Evolutionary conservation across 2,888 invertebrate genomes (phyloP).

Genomic region (Sphaerophoria rueppellii): DNA sequence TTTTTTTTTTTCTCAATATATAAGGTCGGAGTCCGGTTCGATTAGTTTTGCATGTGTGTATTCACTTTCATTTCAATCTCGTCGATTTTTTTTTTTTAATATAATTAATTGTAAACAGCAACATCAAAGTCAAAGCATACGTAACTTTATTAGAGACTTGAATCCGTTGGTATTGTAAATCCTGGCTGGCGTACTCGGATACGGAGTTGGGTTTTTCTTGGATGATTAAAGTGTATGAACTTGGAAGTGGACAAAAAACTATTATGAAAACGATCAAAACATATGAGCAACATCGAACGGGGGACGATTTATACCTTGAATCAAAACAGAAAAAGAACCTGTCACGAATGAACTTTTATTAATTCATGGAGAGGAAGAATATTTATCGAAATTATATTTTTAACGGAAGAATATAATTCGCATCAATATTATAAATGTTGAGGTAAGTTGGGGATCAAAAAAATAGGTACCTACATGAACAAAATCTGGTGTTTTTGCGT

Average conservation of each 20-base stretch:
- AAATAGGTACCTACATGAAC: too few species aligned
- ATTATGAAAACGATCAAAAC: slow-evolving; percentile 8
- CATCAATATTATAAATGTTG: too few species aligned
- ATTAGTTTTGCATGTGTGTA: neutral
- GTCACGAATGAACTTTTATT: neutral
- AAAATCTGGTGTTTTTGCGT: too few species aligned
- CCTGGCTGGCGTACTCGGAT: too few species aligned
- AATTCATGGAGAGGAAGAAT: neutral
- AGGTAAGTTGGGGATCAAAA: too few species aligned
- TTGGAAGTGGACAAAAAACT: neutral
- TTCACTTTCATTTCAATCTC: neutral
- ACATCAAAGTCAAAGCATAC: neutral
- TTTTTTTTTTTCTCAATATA: slow-evolving; percentile 15
- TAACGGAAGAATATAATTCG: too few species aligned
- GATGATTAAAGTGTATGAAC: neutral
- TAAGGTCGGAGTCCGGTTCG: neutral
- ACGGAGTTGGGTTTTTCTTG: neutral
- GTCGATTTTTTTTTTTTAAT: neutral
- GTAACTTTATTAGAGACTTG: too few species aligned
- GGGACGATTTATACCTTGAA: neutral
- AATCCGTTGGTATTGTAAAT: neutral
- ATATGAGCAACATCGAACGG: neutral
- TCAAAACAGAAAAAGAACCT: slow-evolving; percentile 7
- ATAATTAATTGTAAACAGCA: slow-evolving; percentile 11
- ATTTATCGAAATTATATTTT: too few species aligned